These are phyloP conservation scores for Sprattus sprattus DNA, from an alignment of 2,113 vertebrate species.

Conservation along the genomic window DNA sequence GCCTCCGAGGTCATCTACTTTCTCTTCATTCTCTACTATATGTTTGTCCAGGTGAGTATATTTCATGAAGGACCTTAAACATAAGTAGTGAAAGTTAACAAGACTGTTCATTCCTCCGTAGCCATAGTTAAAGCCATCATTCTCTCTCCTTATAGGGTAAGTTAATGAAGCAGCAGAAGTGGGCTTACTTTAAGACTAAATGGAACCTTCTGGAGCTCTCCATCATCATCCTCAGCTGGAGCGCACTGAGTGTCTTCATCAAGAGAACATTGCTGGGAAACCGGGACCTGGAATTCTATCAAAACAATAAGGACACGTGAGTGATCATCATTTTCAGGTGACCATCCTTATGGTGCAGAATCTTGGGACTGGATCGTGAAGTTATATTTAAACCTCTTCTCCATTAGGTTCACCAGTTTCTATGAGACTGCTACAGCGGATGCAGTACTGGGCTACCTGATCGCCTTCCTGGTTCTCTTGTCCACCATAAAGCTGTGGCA, in stretches of 20 bases:
- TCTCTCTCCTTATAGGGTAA: conserved; percentile 73
- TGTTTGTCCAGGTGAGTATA: conserved; percentile 83
- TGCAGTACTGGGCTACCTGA: conserved; percentile 85
- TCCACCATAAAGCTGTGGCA: conserved; percentile 94
- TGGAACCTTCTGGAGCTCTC: conserved; percentile 86
- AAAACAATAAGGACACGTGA: conserved; percentile 80
- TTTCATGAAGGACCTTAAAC: not conserved
- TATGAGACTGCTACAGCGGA: conserved; percentile 85
- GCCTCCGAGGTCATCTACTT: conserved; percentile 86
- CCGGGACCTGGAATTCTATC: conserved; percentile 80
- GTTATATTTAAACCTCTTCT: not conserved
- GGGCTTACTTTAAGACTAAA: conserved; percentile 84
- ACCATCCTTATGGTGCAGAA: not conserved
- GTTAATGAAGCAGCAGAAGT: conserved; percentile 78
- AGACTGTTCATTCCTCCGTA: not conserved
- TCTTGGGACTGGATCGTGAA: not conserved
- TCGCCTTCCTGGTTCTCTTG: conserved; percentile 90
- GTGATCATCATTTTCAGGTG: conserved; percentile 27
- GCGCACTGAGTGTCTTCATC: conserved; percentile 83
- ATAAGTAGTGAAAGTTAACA: not conserved
- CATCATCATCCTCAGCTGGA: conserved; percentile 90
- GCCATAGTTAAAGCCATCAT: not conserved
- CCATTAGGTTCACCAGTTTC: conserved; percentile 81
- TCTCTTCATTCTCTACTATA: conserved; percentile 89
- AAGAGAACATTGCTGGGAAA: conserved; percentile 81